Percentiles rank a stretch among this genome's conserved stretches.
phyloP scores from a whole-genome alignment of 2,888 invertebrate genomes.

The Chironomus riparius region DNA sequence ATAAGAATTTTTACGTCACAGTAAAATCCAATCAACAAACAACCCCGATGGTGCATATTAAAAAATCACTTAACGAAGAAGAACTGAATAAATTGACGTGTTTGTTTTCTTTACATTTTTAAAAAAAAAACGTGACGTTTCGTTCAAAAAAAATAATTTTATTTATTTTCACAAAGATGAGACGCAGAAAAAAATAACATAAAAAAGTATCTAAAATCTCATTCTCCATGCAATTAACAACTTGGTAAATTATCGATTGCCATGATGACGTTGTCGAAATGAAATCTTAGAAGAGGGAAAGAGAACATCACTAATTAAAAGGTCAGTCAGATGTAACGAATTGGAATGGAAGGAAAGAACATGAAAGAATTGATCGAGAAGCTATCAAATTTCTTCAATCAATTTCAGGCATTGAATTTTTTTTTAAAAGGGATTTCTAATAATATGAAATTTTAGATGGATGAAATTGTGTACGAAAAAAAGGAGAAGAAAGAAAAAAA shows the following conservation, averaged over 20 bases:
- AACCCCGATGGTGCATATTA: no score
- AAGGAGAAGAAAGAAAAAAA: neutral
- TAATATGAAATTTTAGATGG: neutral
- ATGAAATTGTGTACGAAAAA: neutral
- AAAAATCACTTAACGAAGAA: no score
- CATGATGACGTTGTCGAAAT: neutral
- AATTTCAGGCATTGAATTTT: neutral
- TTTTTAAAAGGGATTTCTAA: neutral
- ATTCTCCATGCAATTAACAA: neutral
- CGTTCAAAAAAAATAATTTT: no score
- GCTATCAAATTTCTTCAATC: neutral
- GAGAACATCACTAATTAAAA: neutral
- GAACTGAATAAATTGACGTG: no score
- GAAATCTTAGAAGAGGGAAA: neutral
- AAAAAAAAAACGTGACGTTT: no score
- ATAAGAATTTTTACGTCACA: no score
- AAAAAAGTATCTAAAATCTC: no score
- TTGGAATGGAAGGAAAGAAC: neutral
- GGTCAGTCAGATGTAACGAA: slow-evolving; percentile 5
- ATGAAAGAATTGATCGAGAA: neutral
- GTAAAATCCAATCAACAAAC: no score
- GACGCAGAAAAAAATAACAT: no score
- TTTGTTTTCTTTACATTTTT: no score
- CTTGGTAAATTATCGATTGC: neutral
- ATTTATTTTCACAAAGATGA: no score